These are phyloP conservation scores for Caenorhabditis doughertyi DNA, from an alignment of 2,888 invertebrate genomes.

Conservation along the genomic window DNA sequence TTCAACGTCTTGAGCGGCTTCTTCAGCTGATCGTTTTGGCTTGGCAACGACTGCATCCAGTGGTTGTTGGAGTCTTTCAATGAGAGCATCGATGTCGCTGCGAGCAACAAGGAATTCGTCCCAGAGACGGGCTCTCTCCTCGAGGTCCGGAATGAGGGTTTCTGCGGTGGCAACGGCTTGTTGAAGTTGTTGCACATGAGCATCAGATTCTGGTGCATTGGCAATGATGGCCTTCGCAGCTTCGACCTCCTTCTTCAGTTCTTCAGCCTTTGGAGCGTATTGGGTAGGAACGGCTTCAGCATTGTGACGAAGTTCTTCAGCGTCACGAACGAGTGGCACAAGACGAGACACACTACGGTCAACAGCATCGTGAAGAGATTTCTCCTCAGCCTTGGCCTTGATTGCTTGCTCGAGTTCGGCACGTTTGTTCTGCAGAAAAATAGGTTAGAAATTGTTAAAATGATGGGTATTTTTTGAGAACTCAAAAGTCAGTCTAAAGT, in stretches of 20 bases:
- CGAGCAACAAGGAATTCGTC: conserved; percentile 72
- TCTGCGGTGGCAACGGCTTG: conserved; percentile 62
- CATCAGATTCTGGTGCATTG: conserved; percentile 54
- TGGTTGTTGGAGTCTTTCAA: conserved; percentile 53
- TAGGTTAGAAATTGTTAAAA: conserved; percentile 22
- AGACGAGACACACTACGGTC: conserved; percentile 62
- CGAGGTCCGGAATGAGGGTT: conserved; percentile 63
- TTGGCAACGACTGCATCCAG: conserved; percentile 64
- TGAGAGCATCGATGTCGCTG: conserved; percentile 65
- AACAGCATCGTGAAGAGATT: conserved; percentile 29
- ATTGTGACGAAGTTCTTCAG: conserved; percentile 64
- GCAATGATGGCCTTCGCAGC: conserved; percentile 56
- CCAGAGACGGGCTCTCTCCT: conserved; percentile 61
- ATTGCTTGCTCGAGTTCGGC: conserved; percentile 50
- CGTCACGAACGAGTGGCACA: conserved; percentile 67
- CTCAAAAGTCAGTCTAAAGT: no score
- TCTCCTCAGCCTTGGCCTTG: conserved; percentile 46
- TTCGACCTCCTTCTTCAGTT: conserved; percentile 63
- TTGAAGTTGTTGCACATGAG: conserved; percentile 54
- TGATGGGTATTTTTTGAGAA: conserved; percentile 22
- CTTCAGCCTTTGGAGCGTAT: conserved; percentile 67
- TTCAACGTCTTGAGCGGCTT: conserved; percentile 44
- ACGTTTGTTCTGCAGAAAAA: conserved; percentile 51
- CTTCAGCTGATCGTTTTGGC: conserved; percentile 52
- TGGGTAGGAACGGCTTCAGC: conserved; percentile 70